phyloP scores from a whole-genome alignment of 2,888 invertebrate species.

The Sycophila texana region DNA sequence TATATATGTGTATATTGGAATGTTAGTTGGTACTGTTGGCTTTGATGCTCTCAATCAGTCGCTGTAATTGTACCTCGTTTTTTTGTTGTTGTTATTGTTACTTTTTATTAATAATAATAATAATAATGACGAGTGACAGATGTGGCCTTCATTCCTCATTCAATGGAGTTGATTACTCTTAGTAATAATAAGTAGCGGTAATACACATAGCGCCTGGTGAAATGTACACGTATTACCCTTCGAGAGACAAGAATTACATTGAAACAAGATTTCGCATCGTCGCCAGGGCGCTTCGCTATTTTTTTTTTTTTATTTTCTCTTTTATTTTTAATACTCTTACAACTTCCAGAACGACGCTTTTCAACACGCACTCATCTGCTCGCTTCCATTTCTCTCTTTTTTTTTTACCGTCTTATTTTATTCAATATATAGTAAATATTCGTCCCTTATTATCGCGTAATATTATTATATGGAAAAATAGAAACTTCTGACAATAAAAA shows the following conservation, averaged over 20 bases:
- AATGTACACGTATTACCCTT: slow-evolving; percentile 15
- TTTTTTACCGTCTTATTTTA: slow-evolving; percentile 34
- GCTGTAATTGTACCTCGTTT: background rate
- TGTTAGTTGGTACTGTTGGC: background rate
- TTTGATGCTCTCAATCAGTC: background rate
- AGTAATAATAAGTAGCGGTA: slow-evolving; percentile 27
- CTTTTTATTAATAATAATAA: too few species aligned
- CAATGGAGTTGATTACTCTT: background rate
- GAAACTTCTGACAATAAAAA: slow-evolving; percentile 76
- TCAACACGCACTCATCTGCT: slow-evolving; percentile 4
- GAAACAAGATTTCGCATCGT: too few species aligned
- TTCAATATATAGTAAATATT: slow-evolving; percentile 72
- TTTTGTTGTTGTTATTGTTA: background rate
- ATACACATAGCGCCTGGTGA: slow-evolving; percentile 17
- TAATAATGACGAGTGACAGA: too few species aligned
- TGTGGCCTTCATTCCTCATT: too few species aligned
- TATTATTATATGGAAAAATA: slow-evolving; percentile 75
- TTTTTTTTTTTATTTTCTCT: slow-evolving; percentile 31
- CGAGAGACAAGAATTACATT: slow-evolving; percentile 13
- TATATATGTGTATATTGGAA: background rate
- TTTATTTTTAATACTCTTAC: background rate
- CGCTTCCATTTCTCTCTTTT: background rate
- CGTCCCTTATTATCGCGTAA: slow-evolving; percentile 72
- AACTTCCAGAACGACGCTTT: slow-evolving; percentile 37
- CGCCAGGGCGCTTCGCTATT: background rate